Evolutionary conservation across 2,888 invertebrate species (phyloP).

Genomic region (Cerastis leucographa): DNA sequence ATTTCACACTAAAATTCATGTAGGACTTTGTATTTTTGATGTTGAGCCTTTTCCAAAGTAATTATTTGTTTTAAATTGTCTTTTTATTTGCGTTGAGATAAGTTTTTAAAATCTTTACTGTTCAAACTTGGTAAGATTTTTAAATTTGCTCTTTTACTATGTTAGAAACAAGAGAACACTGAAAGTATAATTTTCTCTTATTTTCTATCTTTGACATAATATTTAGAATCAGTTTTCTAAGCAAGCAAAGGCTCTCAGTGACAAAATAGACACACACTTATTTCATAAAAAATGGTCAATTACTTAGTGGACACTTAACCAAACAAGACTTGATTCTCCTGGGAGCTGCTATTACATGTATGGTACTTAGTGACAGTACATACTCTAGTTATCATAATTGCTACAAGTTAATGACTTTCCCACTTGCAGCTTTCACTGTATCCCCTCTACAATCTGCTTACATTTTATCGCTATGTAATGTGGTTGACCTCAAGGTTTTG

Average conservation of each 20-base stretch:
- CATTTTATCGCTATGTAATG: constrained; percentile 30
- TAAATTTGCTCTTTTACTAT: neutral
- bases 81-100: constrained; percentile 48
- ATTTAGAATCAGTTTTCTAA: neutral
- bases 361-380: constrained; percentile 22
- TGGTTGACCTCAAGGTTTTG: constrained; percentile 20
- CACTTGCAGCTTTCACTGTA: constrained; percentile 56
- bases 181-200: neutral
- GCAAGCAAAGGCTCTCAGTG: neutral
- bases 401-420: constrained; percentile 55
- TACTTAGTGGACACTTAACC: constrained; percentile 36
- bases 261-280: neutral
- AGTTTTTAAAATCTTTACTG: constrained; percentile 42
- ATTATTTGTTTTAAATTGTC: constrained; percentile 58
- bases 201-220: neutral
- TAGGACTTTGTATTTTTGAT: constrained; percentile 52
- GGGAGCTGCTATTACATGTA: constrained; percentile 25
- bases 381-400: constrained; percentile 61
- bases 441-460: constrained; percentile 34
- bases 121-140: constrained; percentile 46
- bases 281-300: constrained; percentile 11
- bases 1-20: constrained; percentile 59
- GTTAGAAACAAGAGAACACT: neutral
- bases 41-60: constrained; percentile 51
- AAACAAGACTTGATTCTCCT: constrained; percentile 29